Conservation (phyloP, 1,140 invertebrate species). For the Megalopta genalis region DNA sequence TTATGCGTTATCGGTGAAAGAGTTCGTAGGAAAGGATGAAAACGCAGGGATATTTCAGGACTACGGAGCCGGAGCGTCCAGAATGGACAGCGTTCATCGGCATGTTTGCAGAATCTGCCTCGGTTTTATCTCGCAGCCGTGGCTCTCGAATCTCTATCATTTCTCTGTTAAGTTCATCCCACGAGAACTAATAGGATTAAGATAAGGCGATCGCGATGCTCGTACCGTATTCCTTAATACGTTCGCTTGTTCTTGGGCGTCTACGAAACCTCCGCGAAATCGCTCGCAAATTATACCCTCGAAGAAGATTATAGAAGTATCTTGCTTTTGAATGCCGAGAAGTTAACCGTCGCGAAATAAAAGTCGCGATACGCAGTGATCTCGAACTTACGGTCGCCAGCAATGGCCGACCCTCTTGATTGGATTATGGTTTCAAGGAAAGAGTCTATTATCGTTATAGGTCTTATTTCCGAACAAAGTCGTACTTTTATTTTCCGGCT, state of each 20-base stretch:
- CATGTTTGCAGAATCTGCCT: neutral
- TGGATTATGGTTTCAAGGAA: neutral
- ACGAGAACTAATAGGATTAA: constrained; percentile 3
- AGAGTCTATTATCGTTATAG: neutral
- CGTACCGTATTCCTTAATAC: constrained; percentile 1
- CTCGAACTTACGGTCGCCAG: neutral
- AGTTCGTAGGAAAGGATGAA: too few relatives aligned
- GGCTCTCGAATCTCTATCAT: neutral
- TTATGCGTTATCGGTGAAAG: too few relatives aligned
- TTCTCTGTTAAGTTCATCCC: constrained; percentile 7
- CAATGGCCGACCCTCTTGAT: neutral
- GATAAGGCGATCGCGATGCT: neutral
- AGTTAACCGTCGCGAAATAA: neutral
- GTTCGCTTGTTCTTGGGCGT: constrained; percentile 6
- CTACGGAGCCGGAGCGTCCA: too few relatives aligned
- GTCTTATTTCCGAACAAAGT: neutral
- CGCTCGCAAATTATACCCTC: constrained; percentile 3
- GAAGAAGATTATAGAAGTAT: constrained; percentile 1
- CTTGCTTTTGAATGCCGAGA: neutral
- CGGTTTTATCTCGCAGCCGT: too few relatives aligned
- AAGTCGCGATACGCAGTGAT: neutral
- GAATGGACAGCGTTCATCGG: neutral
- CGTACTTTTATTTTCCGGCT: neutral
- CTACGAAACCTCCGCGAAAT: neutral
- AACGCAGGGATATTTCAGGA: too few relatives aligned